Conservation (phyloP, 92 coral and sea anemone species). For the Bergia puertoricense region DNA sequence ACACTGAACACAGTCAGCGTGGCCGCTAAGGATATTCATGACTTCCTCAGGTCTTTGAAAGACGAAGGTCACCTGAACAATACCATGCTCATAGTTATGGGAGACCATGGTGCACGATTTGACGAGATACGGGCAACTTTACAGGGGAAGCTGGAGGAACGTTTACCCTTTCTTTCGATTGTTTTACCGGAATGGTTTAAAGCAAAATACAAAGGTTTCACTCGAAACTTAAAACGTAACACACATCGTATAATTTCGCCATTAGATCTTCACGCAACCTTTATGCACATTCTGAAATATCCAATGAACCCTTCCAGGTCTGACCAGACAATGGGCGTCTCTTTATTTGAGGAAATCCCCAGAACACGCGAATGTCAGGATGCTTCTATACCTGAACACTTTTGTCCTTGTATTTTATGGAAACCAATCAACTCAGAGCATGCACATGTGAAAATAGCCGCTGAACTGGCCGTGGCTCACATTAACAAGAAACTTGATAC, state of each 20-base stretch:
- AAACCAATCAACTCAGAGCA: constrained; percentile 48
- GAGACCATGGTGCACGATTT: constrained; percentile 65
- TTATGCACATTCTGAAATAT: constrained; percentile 58
- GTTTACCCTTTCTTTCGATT: constrained; percentile 59
- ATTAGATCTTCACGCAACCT: constrained; percentile 67
- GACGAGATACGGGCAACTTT: constrained; percentile 51
- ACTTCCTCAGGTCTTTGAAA: constrained; percentile 45
- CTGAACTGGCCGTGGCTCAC: constrained; percentile 51
- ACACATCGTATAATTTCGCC: constrained; percentile 61
- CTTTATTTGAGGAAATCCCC: constrained; percentile 51
- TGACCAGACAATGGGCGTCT: constrained; percentile 54
- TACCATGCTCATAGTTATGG: constrained; percentile 63
- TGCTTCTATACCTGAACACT: constrained; percentile 64
- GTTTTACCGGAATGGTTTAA: constrained; percentile 65
- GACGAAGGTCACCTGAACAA: constrained; percentile 52
- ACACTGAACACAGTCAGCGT: constrained; percentile 54
- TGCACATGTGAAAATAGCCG: constrained; percentile 57
- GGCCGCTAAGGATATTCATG: constrained; percentile 46
- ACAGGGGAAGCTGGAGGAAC: constrained; percentile 68
- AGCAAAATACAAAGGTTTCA: constrained; percentile 38
- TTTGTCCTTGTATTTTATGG: constrained; percentile 66
- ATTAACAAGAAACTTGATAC: constrained; percentile 46
- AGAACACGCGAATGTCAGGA: constrained; percentile 51
- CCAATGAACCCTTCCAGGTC: constrained; percentile 55
- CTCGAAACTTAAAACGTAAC: constrained; percentile 36